These are phyloP conservation scores for Coturnix japonica DNA, from an alignment of 2,113 vertebrate species.

Conservation along the genomic window DNA sequence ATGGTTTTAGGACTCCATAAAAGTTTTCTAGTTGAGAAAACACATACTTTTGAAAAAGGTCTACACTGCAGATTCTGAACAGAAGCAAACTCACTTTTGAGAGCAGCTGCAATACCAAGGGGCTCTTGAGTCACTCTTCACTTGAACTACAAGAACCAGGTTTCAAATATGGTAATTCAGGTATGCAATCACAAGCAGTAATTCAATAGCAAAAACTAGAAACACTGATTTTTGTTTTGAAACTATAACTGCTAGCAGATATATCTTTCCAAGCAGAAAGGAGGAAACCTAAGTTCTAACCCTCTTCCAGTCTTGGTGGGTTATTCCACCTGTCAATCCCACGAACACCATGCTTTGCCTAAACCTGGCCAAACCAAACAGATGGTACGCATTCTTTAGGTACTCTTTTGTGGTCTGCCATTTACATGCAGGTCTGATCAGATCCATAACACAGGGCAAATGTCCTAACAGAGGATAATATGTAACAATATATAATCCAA, in stretches of 20 bases:
- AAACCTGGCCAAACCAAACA: not conserved
- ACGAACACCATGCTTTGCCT: not conserved
- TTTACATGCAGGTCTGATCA: not conserved
- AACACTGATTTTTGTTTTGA: not conserved
- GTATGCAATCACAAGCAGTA: not conserved
- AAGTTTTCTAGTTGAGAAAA: not conserved
- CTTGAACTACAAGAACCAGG: not conserved
- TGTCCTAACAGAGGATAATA: too few species aligned
- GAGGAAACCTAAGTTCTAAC: not conserved
- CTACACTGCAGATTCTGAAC: not conserved
- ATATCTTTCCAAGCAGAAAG: not conserved
- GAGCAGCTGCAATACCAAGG: fast-evolving
- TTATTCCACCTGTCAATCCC: not conserved
- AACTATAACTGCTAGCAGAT: not conserved
- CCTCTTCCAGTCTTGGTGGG: not conserved
- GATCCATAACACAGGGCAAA: not conserved
- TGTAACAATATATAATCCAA: too few species aligned
- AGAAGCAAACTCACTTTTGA: not conserved
- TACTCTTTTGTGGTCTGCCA: not conserved
- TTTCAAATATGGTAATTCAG: not conserved
- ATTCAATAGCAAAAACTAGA: not conserved
- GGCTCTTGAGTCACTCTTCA: not conserved
- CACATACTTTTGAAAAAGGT: not conserved
- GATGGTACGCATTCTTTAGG: not conserved
- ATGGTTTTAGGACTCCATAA: not conserved